Evolutionary conservation across 1,140 invertebrate genomes (phyloP).

Genomic region (Orius insidiosus): DNA sequence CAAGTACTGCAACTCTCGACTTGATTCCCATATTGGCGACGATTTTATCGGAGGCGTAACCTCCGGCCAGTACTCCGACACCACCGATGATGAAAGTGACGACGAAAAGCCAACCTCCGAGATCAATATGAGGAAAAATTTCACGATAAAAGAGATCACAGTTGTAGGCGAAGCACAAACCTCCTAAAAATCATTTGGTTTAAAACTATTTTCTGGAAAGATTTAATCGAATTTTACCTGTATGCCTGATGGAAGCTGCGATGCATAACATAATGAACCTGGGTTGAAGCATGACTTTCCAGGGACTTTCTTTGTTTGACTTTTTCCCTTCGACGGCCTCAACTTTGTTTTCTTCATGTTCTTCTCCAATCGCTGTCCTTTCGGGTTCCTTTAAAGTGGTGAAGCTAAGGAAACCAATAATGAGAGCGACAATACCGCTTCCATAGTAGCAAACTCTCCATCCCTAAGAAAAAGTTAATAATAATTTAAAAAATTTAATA

Average conservation of each 20-base stretch:
- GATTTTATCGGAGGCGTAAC: slow-evolving; percentile 73
- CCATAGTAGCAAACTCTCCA: slow-evolving; percentile 79
- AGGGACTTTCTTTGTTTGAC: slow-evolving; percentile 35
- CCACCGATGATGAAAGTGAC: slow-evolving; percentile 74
- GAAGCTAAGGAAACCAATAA: slow-evolving; percentile 53
- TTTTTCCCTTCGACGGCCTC: slow-evolving; percentile 20
- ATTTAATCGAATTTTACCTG: slow-evolving; percentile 41
- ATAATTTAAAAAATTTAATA: too few relatives aligned
- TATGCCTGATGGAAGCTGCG: slow-evolving; percentile 78
- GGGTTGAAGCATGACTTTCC: slow-evolving; percentile 56
- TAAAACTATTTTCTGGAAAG: too few relatives aligned
- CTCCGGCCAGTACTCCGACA: slow-evolving; percentile 73
- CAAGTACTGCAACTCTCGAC: slow-evolving; percentile 66
- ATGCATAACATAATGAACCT: slow-evolving; percentile 63
- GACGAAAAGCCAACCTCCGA: slow-evolving; percentile 72
- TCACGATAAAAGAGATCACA: slow-evolving; percentile 72
- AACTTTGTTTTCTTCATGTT: slow-evolving; percentile 27
- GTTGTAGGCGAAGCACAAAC: slow-evolving; percentile 79
- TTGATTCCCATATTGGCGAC: slow-evolving; percentile 72
- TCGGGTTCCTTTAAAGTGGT: slow-evolving; percentile 62
- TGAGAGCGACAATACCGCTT: slow-evolving; percentile 59
- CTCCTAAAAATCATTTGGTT: too few relatives aligned
- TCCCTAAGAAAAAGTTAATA: too few relatives aligned
- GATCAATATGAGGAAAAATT: slow-evolving; percentile 71
- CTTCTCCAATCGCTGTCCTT: slow-evolving; percentile 51